A percentile compares a stretch with the other conserved stretches of the same genome.
Conservation (phyloP, 2,888 invertebrate species). For the Thera obeliscata region DNA sequence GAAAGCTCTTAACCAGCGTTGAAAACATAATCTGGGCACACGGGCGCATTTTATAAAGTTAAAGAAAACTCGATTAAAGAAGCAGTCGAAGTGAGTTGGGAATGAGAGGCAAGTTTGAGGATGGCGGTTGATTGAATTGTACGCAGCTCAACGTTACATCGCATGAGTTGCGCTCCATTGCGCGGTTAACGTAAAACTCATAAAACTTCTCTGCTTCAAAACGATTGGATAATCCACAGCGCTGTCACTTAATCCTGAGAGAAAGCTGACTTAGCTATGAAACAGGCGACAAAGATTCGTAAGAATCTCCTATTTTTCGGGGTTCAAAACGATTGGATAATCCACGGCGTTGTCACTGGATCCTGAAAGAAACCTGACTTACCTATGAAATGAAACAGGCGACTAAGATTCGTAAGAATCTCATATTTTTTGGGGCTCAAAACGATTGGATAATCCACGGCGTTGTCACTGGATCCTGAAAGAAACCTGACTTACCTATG, state of each 20-base stretch:
- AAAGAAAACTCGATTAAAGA: slow-evolving; percentile 75
- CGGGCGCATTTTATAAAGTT: slow-evolving; percentile 77
- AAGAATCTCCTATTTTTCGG: too few species aligned
- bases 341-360: slow-evolving; percentile 20
- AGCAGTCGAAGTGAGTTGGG: slow-evolving; percentile 70
- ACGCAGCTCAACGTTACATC: slow-evolving; percentile 49
- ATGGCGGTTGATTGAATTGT: slow-evolving; percentile 64
- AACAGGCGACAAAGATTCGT: neutral
- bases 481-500: slow-evolving; percentile 10
- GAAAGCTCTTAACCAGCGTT: slow-evolving; percentile 73
- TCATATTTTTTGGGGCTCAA: neutral
- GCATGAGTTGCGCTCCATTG: slow-evolving; percentile 39
- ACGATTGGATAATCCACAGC: slow-evolving; percentile 25
- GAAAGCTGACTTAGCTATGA: slow-evolving; percentile 6
- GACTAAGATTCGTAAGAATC: too few species aligned
- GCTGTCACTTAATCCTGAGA: slow-evolving; percentile 18
- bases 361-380: slow-evolving; percentile 10
- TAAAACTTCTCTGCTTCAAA: slow-evolving; percentile 32
- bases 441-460: slow-evolving; percentile 26
- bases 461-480: slow-evolving; percentile 16
- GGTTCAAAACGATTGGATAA: slow-evolving; percentile 24
- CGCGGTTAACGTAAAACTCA: slow-evolving; percentile 36
- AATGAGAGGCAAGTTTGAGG: slow-evolving; percentile 62
- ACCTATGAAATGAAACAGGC: neutral
- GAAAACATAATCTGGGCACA: slow-evolving; percentile 76